phyloP scores from a whole-genome alignment of 1,140 invertebrate genomes.

The Leptestheria dahalacensis region DNA sequence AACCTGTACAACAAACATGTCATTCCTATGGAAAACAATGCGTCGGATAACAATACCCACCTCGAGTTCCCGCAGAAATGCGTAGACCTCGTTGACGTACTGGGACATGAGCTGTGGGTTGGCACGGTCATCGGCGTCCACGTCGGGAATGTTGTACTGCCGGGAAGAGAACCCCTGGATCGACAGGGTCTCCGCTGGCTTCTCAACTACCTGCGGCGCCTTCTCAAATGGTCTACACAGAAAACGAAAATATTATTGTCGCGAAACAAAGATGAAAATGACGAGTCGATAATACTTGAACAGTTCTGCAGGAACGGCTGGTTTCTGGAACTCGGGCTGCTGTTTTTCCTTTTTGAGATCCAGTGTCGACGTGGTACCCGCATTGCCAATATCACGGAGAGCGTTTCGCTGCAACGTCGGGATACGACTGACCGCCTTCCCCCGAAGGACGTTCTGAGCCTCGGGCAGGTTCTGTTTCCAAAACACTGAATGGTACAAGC shows the following conservation, averaged over 20 bases:
- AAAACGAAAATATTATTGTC: background rate
- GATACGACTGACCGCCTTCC: background rate
- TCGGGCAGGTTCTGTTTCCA: background rate
- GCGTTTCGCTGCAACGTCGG: background rate
- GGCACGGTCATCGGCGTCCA: slow-evolving; percentile 53
- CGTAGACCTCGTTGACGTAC: slow-evolving; percentile 74
- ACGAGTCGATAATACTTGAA: background rate
- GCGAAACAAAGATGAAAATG: background rate
- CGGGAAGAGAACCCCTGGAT: background rate
- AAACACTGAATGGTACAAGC: too few species aligned
- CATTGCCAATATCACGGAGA: background rate
- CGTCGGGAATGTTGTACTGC: slow-evolving; percentile 32
- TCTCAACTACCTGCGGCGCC: background rate
- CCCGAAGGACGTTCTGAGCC: background rate
- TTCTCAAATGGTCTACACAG: too few species aligned
- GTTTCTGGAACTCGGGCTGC: background rate
- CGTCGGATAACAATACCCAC: slow-evolving; percentile 21
- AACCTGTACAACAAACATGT: slow-evolving; percentile 2
- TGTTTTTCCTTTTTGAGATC: background rate
- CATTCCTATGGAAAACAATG: background rate
- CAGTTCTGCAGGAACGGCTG: background rate
- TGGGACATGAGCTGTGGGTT: slow-evolving; percentile 62
- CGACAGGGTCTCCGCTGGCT: background rate
- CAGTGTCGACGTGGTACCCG: background rate
- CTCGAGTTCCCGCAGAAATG: slow-evolving; percentile 57